Conservation (phyloP, 2,797 vertebrate species). For the Neosilurus hyrtlii region DNA sequence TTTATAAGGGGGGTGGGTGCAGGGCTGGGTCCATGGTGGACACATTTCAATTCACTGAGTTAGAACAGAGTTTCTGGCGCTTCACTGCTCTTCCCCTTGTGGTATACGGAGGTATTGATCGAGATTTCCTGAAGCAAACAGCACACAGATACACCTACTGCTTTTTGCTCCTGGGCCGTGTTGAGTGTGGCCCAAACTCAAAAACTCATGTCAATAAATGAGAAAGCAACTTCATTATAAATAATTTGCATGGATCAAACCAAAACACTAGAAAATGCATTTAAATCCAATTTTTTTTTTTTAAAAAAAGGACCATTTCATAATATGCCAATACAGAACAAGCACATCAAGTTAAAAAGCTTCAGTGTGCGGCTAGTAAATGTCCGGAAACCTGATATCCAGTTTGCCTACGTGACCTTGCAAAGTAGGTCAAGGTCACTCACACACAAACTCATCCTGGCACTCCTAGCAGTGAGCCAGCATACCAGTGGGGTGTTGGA, state of each 20-base stretch:
- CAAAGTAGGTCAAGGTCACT: no score
- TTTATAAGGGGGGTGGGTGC: neutral
- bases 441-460: no score
- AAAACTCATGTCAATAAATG: neutral
- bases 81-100: neutral
- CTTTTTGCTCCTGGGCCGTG: neutral
- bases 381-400: no score
- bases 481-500: neutral
- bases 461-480: no score
- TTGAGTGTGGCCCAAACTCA: neutral
- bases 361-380: no score
- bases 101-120: neutral
- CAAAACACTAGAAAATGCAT: no score
- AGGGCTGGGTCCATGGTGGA: neutral
- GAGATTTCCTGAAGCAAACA: conserved; percentile 4
- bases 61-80: neutral
- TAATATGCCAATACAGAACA: no score
- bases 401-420: no score
- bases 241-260: neutral
- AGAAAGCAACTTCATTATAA: neutral
- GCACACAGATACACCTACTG: conserved; percentile 10
- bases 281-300: no score
- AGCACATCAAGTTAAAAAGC: no score
- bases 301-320: no score
- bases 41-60: conserved; percentile 3